Conservation (phyloP, 2,113 vertebrate species). For the Petrocephalus zakoni region DNA sequence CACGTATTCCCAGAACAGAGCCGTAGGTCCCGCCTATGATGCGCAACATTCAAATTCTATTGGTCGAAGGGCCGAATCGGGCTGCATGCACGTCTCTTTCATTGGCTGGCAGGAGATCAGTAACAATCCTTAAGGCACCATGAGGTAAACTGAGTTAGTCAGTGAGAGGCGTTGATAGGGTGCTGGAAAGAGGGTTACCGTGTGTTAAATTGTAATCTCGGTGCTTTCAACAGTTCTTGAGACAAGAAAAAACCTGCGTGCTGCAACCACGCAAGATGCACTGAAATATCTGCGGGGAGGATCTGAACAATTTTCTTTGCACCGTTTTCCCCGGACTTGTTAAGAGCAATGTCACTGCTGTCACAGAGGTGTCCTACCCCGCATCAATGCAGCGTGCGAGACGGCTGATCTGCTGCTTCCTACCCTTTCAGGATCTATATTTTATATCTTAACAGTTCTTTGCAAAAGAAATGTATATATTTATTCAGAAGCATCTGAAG, state of each 20-base stretch:
- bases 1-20: constrained; percentile 57
- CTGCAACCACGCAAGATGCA: neutral
- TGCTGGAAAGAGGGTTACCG: constrained; percentile 33
- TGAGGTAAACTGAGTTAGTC: constrained; percentile 90
- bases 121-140: constrained; percentile 96
- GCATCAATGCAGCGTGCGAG: constrained; percentile 37
- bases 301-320: constrained; percentile 18
- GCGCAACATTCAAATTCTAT: constrained; percentile 39
- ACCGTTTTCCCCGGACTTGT: constrained; percentile 39
- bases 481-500: constrained; percentile 50
- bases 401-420: constrained; percentile 32
- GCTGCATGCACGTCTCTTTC: constrained; percentile 40
- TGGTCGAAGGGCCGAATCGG: constrained; percentile 44
- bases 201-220: constrained; percentile 44
- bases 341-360: constrained; percentile 53
- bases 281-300: neutral
- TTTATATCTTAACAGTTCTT: constrained; percentile 35
- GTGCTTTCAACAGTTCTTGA: constrained; percentile 28
- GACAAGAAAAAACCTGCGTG: constrained; percentile 13
- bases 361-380: constrained; percentile 43
- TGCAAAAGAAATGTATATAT: neutral
- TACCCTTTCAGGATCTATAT: constrained; percentile 50
- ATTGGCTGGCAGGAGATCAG: constrained; percentile 88
- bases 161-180: constrained; percentile 57
- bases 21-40: constrained; percentile 53